These are phyloP conservation scores for Petrocephalus schoutedeni DNA, from an alignment of 2,797 vertebrate genomes.

Conservation along the genomic window DNA sequence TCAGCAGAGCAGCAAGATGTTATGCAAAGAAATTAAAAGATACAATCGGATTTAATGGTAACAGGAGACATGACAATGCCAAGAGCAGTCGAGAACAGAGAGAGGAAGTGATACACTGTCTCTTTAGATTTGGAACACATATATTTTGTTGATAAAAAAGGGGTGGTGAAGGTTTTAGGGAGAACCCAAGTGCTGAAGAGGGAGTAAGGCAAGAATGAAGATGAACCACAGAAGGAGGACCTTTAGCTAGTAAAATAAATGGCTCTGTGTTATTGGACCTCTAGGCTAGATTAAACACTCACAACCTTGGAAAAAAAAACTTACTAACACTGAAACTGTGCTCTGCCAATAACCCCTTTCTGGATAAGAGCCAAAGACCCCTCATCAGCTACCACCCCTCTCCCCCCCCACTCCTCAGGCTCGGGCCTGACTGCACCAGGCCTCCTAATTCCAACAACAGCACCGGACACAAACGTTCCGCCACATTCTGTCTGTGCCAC, in stretches of 20 bases:
- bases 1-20: not conserved
- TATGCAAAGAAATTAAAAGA: not conserved
- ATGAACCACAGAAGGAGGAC: not conserved
- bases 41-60: not conserved
- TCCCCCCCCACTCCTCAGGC: not conserved
- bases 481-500: slow-evolving; percentile 18
- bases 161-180: not conserved
- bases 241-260: not conserved
- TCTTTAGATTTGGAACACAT: not conserved
- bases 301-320: not conserved
- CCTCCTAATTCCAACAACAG: slow-evolving; percentile 51
- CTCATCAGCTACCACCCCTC: not conserved
- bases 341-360: not conserved
- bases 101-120: not conserved
- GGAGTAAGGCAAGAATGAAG: not conserved
- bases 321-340: not conserved
- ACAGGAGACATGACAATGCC: not conserved
- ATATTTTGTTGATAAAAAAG: not conserved
- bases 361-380: slow-evolving; percentile 2
- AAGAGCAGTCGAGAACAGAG: not conserved
- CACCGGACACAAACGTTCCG: slow-evolving; percentile 19
- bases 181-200: not conserved
- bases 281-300: slow-evolving; percentile 10
- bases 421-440: slow-evolving; percentile 53
- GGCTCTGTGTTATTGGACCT: not conserved